Conservation (phyloP, 2,888 invertebrate genomes). For the Acronicta aceris region DNA sequence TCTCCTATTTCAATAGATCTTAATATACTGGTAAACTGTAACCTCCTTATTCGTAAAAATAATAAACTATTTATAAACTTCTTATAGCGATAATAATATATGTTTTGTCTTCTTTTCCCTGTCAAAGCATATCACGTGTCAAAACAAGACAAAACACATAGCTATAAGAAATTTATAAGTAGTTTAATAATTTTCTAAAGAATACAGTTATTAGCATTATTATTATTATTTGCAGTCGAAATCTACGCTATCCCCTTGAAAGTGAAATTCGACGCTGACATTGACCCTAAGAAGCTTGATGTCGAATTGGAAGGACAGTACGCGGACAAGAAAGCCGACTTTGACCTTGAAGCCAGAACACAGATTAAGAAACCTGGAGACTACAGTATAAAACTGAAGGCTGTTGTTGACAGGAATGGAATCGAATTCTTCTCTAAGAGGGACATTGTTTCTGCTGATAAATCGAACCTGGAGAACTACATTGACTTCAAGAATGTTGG, state of each 20-base stretch:
- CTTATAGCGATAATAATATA: no score
- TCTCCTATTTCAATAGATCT: no score
- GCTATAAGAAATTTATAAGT: no score
- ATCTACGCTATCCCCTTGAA: constrained; percentile 87
- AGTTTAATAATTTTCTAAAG: no score
- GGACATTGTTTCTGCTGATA: constrained; percentile 86
- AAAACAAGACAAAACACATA: no score
- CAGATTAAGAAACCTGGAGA: constrained; percentile 81
- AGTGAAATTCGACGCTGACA: constrained; percentile 87
- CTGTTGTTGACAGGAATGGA: constrained; percentile 71
- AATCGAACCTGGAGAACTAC: constrained; percentile 90
- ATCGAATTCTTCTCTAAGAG: constrained; percentile 88
- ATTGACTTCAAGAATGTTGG: constrained; percentile 89
- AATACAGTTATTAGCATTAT: no score
- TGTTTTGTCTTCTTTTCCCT: no score
- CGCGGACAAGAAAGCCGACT: constrained; percentile 89
- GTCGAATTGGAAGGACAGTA: constrained; percentile 89
- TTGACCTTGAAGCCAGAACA: constrained; percentile 89
- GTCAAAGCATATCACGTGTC: no score
- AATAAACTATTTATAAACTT: no score
- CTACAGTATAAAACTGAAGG: constrained; percentile 76
- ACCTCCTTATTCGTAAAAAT: no score
- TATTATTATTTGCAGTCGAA: constrained; percentile 75
- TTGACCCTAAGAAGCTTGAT: constrained; percentile 88
- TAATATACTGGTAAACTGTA: no score